Base-by-base conservation (phyloP, 1,140 invertebrate species). In the Pogonognathellus flavescens region DNA sequence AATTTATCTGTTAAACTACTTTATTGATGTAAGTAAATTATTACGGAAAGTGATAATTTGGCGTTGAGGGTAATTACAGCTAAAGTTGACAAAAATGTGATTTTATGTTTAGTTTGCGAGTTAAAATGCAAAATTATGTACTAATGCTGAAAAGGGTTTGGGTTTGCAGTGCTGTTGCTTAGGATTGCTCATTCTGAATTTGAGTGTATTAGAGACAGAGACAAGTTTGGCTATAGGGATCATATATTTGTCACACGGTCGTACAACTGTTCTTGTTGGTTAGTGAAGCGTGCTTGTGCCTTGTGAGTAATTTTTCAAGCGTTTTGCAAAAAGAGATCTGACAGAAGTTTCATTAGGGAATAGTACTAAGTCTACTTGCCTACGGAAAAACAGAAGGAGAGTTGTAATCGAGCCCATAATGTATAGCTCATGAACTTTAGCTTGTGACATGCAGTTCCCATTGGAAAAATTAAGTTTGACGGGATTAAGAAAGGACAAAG, bases 311-410 rank as follows among this genome's bases (percentile, higher is more conserved):
- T 76, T 76, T 76, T 76, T 76, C 70, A 76, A 76, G 16, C 70
- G 70, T 76, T 76, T 76, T 76, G 70, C 80, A 81, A 81, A 50
- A 81, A 76, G 80, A 81, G 80, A 81, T 81, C 50, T 81, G 80
- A 81, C 80, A 82, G 50, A 82, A 82, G 31, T 82, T 82, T 82
- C 81, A 82, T 82, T 82, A 60, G 81, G 81, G 81, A 62, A 82
- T 82, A 82, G 60, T 31, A 13, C 49, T n/a, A n/a, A n/a, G n/a
- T n/a, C n/a, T n/a, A n/a, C n/a, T n/a, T 18, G 81, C 81, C 57
- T 62, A 49, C 18, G 57, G 81, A 82, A 59, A 82, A 25, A 82
- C 53, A 82, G 20, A 16, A n/a, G 25, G 50, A 81, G 25, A 62
- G 57, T 62, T 57, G 31, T 82, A 82, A 59, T 82, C 57, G 18